phyloP scores from a whole-genome alignment of 2,888 invertebrate genomes.

The Serrognathus titanus region DNA sequence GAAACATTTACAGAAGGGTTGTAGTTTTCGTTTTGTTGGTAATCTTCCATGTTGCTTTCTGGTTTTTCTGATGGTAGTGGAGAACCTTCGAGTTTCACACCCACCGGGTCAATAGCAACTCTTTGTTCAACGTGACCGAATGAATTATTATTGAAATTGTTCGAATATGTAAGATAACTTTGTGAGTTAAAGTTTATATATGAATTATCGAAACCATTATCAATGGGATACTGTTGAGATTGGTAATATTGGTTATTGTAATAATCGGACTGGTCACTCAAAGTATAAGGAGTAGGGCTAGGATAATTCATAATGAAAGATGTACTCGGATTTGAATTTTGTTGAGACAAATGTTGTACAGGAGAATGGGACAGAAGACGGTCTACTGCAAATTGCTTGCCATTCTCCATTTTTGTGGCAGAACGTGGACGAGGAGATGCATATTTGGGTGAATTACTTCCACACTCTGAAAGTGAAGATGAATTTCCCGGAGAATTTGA shows the following conservation, averaged over 20 bases:
- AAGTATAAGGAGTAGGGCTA: neutral
- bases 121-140: slow-evolving; percentile 6
- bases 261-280: neutral
- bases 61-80: slow-evolving; percentile 5
- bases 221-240: neutral
- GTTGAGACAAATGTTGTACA: slow-evolving; percentile 11
- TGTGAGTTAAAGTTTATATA: neutral
- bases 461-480: slow-evolving; percentile 4
- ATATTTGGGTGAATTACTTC: neutral
- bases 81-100: slow-evolving; percentile 10
- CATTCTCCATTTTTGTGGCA: slow-evolving; percentile 16
- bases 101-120: neutral
- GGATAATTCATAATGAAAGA: neutral
- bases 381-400: slow-evolving; percentile 46
- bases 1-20: slow-evolving; percentile 27
- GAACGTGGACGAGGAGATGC: neutral
- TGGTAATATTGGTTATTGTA: neutral
- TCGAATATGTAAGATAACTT: neutral
- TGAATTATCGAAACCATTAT: neutral
- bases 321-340: slow-evolving; percentile 26
- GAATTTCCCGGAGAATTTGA: no score
- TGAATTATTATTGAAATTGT: slow-evolving; percentile 5
- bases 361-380: slow-evolving; percentile 40
- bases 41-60: slow-evolving; percentile 6
- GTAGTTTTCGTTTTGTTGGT: slow-evolving; percentile 18